Conservation (phyloP, 1,140 invertebrate species). For the Apis mellifera region DNA sequence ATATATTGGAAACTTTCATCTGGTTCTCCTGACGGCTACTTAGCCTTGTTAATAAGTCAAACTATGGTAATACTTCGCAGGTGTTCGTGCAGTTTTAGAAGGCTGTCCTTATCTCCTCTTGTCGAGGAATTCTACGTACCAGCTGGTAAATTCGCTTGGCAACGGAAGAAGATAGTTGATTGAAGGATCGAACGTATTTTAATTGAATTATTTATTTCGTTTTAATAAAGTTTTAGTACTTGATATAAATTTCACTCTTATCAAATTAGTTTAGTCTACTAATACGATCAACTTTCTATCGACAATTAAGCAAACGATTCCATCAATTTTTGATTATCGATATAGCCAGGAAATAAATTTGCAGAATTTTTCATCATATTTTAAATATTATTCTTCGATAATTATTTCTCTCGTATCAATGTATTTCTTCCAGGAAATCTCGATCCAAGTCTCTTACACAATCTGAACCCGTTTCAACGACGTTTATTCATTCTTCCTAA, state of each 20-base stretch:
- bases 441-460: background rate
- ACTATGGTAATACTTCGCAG: constrained; percentile 56
- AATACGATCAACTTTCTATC: no score
- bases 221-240: no score
- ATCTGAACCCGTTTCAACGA: no score
- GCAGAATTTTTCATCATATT: no score
- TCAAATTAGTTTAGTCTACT: no score
- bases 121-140: background rate
- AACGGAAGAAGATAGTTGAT: background rate
- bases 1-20: constrained; percentile 51
- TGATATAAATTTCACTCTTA: no score
- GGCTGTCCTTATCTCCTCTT: background rate
- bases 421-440: background rate
- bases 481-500: background rate
- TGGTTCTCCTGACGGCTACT: constrained; percentile 42
- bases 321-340: no score
- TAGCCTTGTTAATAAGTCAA: constrained; percentile 59
- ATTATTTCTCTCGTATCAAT: background rate
- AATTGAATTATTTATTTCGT: no score
- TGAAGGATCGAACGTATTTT: no score
- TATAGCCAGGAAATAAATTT: no score
- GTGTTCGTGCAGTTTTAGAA: constrained; percentile 38
- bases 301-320: no score
- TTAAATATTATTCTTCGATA: no score
- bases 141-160: constrained; percentile 12